Evolutionary conservation across 2,888 invertebrate genomes (phyloP).

Genomic region (Aphrophora alni): DNA sequence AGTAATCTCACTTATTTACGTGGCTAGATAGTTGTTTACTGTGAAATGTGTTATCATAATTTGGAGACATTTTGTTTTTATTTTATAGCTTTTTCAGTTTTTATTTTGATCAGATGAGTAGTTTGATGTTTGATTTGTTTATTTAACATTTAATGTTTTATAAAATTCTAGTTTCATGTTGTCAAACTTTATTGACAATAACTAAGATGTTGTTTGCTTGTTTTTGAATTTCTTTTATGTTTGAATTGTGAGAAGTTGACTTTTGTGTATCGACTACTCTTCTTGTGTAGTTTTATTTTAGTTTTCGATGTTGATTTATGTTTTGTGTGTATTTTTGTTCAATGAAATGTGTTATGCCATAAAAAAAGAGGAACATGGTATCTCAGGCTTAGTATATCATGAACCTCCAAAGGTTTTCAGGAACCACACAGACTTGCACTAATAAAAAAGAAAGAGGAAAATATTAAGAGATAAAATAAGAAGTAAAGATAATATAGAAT

Average conservation of each 20-base stretch:
- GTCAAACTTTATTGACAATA: conserved; percentile 20
- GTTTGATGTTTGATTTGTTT: conserved; percentile 35
- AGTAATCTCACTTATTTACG: background rate
- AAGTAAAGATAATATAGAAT: background rate
- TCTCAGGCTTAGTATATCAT: background rate
- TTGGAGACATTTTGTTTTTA: conserved; percentile 25
- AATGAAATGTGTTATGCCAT: background rate
- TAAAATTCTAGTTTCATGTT: conserved; percentile 30
- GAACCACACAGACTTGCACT: conserved; percentile 47
- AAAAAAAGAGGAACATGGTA: background rate
- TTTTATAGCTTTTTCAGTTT: conserved; percentile 19
- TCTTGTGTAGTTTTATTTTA: conserved; percentile 15
- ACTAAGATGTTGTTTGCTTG: conserved; percentile 28
- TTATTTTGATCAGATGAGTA: conserved; percentile 24
- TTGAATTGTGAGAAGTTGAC: background rate
- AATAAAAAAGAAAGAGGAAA: background rate
- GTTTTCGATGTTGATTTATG: conserved; percentile 12
- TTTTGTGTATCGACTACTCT: background rate
- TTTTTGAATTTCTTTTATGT: background rate
- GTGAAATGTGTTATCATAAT: conserved; percentile 27
- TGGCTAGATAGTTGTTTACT: background rate
- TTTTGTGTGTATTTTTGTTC: conserved; percentile 18
- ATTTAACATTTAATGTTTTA: conserved; percentile 29
- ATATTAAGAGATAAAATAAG: background rate
- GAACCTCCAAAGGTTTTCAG: conserved; percentile 16